These are phyloP conservation scores for Heliconius sara DNA, from an alignment of 2,888 invertebrate genomes.

Conservation along the genomic window DNA sequence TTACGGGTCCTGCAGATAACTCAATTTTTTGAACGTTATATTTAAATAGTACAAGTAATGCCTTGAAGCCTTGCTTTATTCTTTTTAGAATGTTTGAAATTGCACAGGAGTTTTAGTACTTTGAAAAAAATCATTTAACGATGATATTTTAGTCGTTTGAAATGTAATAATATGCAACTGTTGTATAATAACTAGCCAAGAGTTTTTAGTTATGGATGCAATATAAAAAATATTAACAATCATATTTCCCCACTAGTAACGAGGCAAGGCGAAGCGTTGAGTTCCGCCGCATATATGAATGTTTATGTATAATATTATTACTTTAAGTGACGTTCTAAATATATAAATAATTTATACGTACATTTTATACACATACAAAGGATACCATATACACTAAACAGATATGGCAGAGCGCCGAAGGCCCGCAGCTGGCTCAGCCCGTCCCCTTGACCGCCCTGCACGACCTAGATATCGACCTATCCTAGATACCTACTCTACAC, in stretches of 20 bases:
- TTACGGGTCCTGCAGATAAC: neutral
- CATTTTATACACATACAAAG: conserved; percentile 7
- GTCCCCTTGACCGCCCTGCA: conserved; percentile 50
- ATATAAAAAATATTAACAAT: neutral
- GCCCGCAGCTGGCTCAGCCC: conserved; percentile 40
- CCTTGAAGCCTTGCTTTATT: neutral
- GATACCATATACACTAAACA: conserved; percentile 20
- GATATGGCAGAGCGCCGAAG: conserved; percentile 9
- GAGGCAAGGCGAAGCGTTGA: too few relatives aligned
- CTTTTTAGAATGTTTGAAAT: too few relatives aligned
- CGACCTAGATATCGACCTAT: conserved; percentile 54
- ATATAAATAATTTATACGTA: too few relatives aligned
- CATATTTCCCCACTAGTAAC: too few relatives aligned
- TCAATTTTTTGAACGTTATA: neutral
- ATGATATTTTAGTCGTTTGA: neutral
- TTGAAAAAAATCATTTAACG: neutral
- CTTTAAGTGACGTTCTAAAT: neutral
- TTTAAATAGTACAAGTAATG: neutral
- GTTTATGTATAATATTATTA: neutral
- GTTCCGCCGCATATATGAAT: too few relatives aligned
- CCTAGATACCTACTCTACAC: conserved; percentile 33
- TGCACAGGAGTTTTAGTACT: neutral
- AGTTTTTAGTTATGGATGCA: too few relatives aligned
- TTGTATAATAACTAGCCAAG: neutral
- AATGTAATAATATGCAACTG: neutral